phyloP scores from a whole-genome alignment of 2,113 vertebrate genomes.

The Peromyscus leucopus region DNA sequence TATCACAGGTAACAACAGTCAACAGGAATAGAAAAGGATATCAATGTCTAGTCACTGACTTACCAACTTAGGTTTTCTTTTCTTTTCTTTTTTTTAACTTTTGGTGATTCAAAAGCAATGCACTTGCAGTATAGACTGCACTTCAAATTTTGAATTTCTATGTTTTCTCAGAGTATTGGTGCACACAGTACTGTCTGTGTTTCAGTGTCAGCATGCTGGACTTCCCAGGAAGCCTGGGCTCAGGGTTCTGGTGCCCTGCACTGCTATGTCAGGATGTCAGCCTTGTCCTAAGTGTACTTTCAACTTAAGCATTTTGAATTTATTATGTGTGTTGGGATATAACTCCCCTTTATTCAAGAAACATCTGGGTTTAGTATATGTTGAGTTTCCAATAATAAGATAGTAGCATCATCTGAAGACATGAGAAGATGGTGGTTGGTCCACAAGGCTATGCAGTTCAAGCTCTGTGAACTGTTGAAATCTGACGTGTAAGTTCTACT shows the following conservation, averaged over 20 bases:
- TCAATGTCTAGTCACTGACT: background rate
- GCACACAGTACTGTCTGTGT: background rate
- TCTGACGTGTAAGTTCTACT: background rate
- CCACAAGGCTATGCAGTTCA: background rate
- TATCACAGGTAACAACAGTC: background rate
- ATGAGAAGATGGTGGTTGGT: background rate
- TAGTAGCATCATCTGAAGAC: background rate
- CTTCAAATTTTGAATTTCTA: background rate
- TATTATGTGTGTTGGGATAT: background rate
- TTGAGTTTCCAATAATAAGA: conserved; percentile 29
- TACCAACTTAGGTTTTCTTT: background rate
- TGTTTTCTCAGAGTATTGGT: background rate
- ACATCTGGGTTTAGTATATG: background rate
- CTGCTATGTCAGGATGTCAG: background rate
- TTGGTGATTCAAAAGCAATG: background rate
- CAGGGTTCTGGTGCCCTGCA: too few species aligned
- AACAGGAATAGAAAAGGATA: background rate
- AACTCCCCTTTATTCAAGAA: background rate
- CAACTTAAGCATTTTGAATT: background rate
- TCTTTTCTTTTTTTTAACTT: background rate
- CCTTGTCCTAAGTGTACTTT: background rate
- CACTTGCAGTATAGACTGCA: background rate
- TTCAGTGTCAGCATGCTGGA: background rate
- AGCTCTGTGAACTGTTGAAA: background rate
- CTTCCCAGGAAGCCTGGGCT: background rate